A percentile compares a stretch with the other conserved stretches of the same genome.
Conservation (phyloP, 2,797 vertebrate species). For the Gambelia wislizenii region DNA sequence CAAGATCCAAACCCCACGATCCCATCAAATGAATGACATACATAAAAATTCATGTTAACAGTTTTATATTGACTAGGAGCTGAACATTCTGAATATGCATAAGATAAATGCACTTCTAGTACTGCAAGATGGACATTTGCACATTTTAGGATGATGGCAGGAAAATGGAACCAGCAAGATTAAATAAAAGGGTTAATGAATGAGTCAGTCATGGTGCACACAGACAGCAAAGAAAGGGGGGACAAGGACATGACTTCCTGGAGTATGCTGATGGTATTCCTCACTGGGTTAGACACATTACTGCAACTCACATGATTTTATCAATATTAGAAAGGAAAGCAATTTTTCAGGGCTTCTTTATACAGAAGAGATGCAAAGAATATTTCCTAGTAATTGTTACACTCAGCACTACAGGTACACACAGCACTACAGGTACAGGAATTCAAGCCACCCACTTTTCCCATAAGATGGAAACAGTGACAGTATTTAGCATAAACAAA, state of each 20-base stretch:
- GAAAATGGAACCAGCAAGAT: no score
- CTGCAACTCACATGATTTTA: background rate
- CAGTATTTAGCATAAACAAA: slow-evolving; percentile 43
- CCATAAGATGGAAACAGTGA: background rate
- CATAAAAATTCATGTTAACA: background rate
- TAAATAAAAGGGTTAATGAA: background rate
- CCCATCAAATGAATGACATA: background rate
- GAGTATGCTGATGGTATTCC: background rate
- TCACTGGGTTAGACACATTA: background rate
- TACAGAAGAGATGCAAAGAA: background rate
- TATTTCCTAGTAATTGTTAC: slow-evolving; percentile 1
- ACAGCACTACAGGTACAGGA: background rate
- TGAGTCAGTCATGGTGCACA: background rate
- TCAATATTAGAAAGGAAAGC: background rate
- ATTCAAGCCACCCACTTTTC: background rate
- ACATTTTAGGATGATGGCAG: background rate
- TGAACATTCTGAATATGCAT: background rate
- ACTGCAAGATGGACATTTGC: background rate
- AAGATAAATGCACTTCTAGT: background rate
- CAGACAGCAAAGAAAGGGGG: background rate
- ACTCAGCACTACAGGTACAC: background rate
- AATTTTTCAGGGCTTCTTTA: background rate
- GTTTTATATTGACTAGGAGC: background rate
- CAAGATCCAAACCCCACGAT: background rate
- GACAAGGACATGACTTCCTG: background rate